Percentiles rank a stretch among this genome's conserved stretches.
Conservation (phyloP, 2,888 invertebrate species). For the Melieria picta region DNA sequence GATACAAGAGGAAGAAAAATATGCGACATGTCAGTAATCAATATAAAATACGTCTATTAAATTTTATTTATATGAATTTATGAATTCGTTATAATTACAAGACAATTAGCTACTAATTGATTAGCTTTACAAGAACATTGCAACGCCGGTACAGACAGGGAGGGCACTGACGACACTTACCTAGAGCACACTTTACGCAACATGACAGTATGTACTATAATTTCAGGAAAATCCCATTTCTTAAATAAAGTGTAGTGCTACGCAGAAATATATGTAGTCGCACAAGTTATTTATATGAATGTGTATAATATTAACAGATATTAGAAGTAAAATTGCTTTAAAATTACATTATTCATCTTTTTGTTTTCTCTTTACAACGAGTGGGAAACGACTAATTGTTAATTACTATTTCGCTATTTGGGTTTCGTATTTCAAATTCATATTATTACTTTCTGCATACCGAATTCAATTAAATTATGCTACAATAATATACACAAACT, state of each 20-base stretch:
- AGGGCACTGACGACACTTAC: too few species aligned
- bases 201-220: not conserved
- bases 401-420: too few species aligned
- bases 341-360: slow-evolving; percentile 6
- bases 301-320: slow-evolving; percentile 17
- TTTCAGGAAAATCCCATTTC: not conserved
- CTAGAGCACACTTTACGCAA: slow-evolving; percentile 24
- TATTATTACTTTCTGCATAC: too few species aligned
- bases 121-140: too few species aligned
- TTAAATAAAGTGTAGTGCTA: slow-evolving; percentile 23
- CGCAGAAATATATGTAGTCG: slow-evolving; percentile 5
- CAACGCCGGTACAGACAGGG: too few species aligned
- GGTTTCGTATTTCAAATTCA: too few species aligned
- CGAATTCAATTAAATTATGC: not conserved
- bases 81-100: too few species aligned
- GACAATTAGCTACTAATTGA: too few species aligned
- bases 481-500: slow-evolving; percentile 5
- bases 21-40: not conserved
- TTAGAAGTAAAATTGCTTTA: slow-evolving; percentile 29
- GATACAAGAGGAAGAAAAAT: not conserved
- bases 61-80: slow-evolving; percentile 17
- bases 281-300: not conserved
- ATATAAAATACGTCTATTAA: slow-evolving; percentile 23
- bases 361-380: too few species aligned
- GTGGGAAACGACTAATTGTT: too few species aligned